Evolutionary conservation across 2,113 vertebrate genomes (phyloP).

Genomic region (western clawed frog (Xenopus tropicalis)): UCB_Xtro_10.0 CM004451.2:52200501-52201000

Average conservation of each 20-base stretch:
- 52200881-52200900: constrained; percentile 15
- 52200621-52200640: no score
- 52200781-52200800: constrained; percentile 32
- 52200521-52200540: no score
- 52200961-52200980: neutral
- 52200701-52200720: constrained; percentile 15
- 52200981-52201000: constrained; percentile 23
- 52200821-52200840: constrained; percentile 28
- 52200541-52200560: no score
- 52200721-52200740: constrained; percentile 24
- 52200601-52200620: no score
- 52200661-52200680: no score
- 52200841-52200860: constrained; percentile 26
- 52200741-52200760: constrained; percentile 28
- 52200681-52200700: constrained; percentile 25
- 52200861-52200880: constrained; percentile 17
- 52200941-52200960: constrained; percentile 6
- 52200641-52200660: no score
- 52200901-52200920: constrained; percentile 25
- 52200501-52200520: no score
- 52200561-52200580: no score
- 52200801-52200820: constrained; percentile 10
- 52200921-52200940: constrained; percentile 34
- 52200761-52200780: neutral
- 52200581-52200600: no score